Percentiles rank a stretch among this genome's conserved stretches.
These are phyloP conservation scores for Nicator chloris DNA, from an alignment of 2,113 vertebrate genomes.

Conservation along the genomic window DNA sequence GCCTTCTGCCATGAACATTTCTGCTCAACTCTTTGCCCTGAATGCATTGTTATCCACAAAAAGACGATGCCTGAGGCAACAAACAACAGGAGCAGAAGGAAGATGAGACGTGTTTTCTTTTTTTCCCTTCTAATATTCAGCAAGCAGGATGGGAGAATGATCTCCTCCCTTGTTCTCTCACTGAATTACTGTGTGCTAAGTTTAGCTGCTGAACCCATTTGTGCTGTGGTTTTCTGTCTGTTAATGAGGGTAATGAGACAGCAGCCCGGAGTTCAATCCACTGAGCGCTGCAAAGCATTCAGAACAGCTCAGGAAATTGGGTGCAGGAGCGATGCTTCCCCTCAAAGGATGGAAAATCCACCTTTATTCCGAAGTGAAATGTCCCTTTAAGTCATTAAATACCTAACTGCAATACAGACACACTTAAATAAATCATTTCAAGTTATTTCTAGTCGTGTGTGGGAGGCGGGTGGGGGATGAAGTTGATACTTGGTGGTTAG, in stretches of 20 bases:
- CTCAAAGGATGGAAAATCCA: neutral
- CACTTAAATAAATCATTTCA: slow-evolving; percentile 58
- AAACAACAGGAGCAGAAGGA: neutral
- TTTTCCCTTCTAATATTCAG: neutral
- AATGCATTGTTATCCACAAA: neutral
- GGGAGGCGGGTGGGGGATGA: slow-evolving; percentile 58
- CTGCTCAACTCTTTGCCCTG: neutral
- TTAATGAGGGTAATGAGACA: neutral
- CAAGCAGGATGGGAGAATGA: neutral
- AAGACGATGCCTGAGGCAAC: neutral
- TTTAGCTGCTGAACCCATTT: neutral
- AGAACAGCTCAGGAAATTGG: neutral
- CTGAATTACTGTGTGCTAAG: neutral
- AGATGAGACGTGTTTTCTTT: neutral
- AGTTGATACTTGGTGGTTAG: slow-evolving; percentile 49
- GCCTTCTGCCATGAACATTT: neutral
- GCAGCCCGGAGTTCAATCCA: neutral
- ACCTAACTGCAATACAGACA: slow-evolving; percentile 30
- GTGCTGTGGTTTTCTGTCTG: neutral
- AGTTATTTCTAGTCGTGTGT: slow-evolving; percentile 69
- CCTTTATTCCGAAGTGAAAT: neutral
- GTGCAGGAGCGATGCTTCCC: neutral
- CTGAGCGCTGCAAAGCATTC: neutral
- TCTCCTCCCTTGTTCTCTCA: neutral
- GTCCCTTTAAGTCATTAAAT: slow-evolving; percentile 39